Evolutionary conservation across 2,113 vertebrate species (phyloP), one percentile per base, ranked within the genome.

Genomic region (Marmota monax): DNA sequence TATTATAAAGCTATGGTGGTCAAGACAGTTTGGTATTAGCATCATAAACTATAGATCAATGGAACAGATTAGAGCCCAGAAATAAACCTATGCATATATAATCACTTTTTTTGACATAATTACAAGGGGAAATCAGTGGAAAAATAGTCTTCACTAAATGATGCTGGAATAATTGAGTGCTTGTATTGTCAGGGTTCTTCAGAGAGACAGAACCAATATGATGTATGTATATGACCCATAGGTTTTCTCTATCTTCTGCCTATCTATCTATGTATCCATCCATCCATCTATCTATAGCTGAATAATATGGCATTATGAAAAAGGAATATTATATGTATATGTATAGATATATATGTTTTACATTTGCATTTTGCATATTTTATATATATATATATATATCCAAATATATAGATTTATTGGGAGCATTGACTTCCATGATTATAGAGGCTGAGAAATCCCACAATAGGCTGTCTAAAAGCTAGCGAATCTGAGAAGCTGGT

Each of bases 41-140:
- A 25, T 74, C 20, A 51, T 73, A n/a, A 78, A 82, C 27, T 94
- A 5, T 42, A 42, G 58, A 61, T 51, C 67, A 61, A 2, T 70
- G 27, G 29, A 82, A 83, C 25, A 58, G 37, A 69, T 76, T 25
- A 72, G 39, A 42, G 32, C 77, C 42, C 4, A 63, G 34, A 88
- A 58, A 51, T 90, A 86, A 84, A 72, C 56, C 42, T 45, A 25
- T 29, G 48, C 10, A 51, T 53, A 42, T 91, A 45, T n/a, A 23
- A 12, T 51, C 42, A 82, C 42, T 83, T 92, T 17, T 92, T 92
- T 83, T 96, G 23, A 91, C n/a, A 45, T 61, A 53, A 34, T 87
- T 86, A 22, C n/a, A n/a, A 94, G 45, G 29, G 56, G 45, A 85
- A 45, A 32, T 90, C 45, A 32, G 14, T 67, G 2, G 34, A 23